A percentile compares a stretch with the other conserved stretches of the same genome.
These are phyloP conservation scores for Typhlichthys subterraneus DNA, from an alignment of 2,797 vertebrate species.

Conservation along the genomic window DNA sequence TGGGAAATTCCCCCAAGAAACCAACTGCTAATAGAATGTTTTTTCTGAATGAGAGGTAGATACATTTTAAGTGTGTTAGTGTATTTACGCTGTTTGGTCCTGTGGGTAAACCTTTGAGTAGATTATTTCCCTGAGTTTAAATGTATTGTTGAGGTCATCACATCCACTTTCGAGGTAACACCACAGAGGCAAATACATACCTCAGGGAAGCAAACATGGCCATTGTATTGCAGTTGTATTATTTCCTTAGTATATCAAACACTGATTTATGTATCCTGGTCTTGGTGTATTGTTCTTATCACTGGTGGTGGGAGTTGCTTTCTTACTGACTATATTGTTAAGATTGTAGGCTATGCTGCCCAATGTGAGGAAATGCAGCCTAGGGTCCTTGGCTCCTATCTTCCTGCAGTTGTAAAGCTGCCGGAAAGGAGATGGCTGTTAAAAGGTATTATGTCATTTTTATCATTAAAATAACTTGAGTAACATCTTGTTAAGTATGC, in stretches of 20 bases:
- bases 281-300: constrained; percentile 66
- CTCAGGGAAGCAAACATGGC: constrained; percentile 66
- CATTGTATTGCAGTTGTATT: constrained; percentile 78
- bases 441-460: not conserved
- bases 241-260: constrained; percentile 80
- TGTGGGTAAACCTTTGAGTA: too few relatives aligned
- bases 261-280: constrained; percentile 76
- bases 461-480: not conserved
- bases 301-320: constrained; percentile 34
- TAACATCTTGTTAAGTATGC: too few relatives aligned
- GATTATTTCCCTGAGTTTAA: not conserved
- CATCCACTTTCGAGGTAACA: constrained; percentile 34
- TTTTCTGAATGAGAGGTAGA: too few relatives aligned
- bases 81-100: too few relatives aligned
- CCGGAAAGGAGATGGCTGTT: constrained; percentile 49
- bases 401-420: constrained; percentile 58
- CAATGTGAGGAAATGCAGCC: constrained; percentile 62
- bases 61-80: too few relatives aligned
- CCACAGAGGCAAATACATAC: constrained; percentile 38
- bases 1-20: too few relatives aligned
- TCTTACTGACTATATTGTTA: constrained; percentile 49
- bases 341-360: constrained; percentile 44
- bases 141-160: constrained; percentile 30
- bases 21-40: too few relatives aligned
- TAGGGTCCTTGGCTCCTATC: constrained; percentile 60